Percentiles rank a stretch among this genome's conserved stretches.
Conservation (phyloP, 2,888 invertebrate species). For the Helleia helle region DNA sequence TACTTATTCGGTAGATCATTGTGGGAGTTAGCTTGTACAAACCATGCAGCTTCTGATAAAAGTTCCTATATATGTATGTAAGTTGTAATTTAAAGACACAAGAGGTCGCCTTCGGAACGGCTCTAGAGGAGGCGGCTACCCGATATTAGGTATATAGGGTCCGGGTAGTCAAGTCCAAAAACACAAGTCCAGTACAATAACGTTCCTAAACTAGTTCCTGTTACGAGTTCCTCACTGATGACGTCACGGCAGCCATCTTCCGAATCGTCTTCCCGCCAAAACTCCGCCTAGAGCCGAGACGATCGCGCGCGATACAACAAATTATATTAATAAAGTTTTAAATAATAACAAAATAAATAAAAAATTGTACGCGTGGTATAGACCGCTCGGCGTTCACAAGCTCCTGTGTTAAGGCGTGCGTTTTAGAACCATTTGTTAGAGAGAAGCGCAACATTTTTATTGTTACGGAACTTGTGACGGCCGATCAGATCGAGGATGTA, state of each 20-base stretch:
- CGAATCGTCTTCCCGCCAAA: conserved; percentile 58
- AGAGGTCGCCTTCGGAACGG: conserved; percentile 52
- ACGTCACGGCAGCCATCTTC: conserved; percentile 36
- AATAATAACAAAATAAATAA: conserved; percentile 66
- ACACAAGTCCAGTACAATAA: no score
- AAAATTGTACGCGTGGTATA: conserved; percentile 63
- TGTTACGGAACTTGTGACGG: conserved; percentile 39
- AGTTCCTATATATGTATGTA: conserved; percentile 75
- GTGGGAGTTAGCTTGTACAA: conserved; percentile 73
- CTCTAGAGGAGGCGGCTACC: conserved; percentile 38
- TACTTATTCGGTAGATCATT: conserved; percentile 68
- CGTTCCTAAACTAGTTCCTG: conserved; percentile 28
- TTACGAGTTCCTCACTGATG: conserved; percentile 18
- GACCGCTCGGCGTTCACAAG: conserved; percentile 33
- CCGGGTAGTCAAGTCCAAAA: conserved; percentile 49
- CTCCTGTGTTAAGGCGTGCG: conserved; percentile 40
- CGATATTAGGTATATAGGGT: conserved; percentile 51
- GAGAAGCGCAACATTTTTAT: conserved; percentile 39
- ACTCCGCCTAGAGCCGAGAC: conserved; percentile 36
- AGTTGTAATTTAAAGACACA: conserved; percentile 68
- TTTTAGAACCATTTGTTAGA: conserved; percentile 38
- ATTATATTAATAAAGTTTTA: conserved; percentile 73
- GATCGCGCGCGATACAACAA: conserved; percentile 61
- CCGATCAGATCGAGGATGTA: conserved; percentile 35
- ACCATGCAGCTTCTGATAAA: conserved; percentile 74